Evolutionary conservation across 2,797 vertebrate genomes (phyloP).

Genomic region (Mallotus villosus): DNA sequence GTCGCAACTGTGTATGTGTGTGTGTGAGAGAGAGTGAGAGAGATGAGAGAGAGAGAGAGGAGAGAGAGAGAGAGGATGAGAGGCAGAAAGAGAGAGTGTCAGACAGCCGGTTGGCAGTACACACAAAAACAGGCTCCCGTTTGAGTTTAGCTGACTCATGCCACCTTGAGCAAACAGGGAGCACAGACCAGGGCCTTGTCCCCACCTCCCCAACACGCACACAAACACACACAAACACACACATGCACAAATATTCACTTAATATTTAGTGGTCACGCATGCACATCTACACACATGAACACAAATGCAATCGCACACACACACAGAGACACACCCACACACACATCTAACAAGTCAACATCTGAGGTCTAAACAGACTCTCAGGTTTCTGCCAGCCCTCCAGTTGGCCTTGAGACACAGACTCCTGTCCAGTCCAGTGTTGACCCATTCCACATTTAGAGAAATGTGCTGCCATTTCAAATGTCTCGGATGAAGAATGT

Average conservation of each 20-base stretch:
- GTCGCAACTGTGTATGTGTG: not conserved
- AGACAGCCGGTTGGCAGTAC: slow-evolving; percentile 62
- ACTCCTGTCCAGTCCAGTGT: slow-evolving; percentile 43
- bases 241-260: slow-evolving; percentile 24
- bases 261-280: slow-evolving; percentile 4
- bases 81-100: slow-evolving; percentile 44
- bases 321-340: slow-evolving; percentile 29
- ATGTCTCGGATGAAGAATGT: slow-evolving; percentile 37
- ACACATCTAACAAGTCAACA: slow-evolving; percentile 56
- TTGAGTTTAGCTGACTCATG: slow-evolving; percentile 71
- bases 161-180: slow-evolving; percentile 76
- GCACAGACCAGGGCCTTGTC: slow-evolving; percentile 75
- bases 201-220: slow-evolving; percentile 7
- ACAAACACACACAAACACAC: slow-evolving; percentile 19
- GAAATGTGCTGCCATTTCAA: slow-evolving; percentile 38
- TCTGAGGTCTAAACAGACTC: slow-evolving; percentile 61
- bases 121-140: slow-evolving; percentile 69
- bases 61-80: too few relatives aligned
- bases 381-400: slow-evolving; percentile 55
- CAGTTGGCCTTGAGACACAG: slow-evolving; percentile 57
- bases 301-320: slow-evolving; percentile 8
- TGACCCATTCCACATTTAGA: slow-evolving; percentile 47
- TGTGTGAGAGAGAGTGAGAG: not conserved
- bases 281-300: slow-evolving; percentile 40
- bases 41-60: too few relatives aligned